These are phyloP conservation scores for Phaethornis superciliosus DNA, from an alignment of 2,113 vertebrate species.

Conservation along the genomic window DNA sequence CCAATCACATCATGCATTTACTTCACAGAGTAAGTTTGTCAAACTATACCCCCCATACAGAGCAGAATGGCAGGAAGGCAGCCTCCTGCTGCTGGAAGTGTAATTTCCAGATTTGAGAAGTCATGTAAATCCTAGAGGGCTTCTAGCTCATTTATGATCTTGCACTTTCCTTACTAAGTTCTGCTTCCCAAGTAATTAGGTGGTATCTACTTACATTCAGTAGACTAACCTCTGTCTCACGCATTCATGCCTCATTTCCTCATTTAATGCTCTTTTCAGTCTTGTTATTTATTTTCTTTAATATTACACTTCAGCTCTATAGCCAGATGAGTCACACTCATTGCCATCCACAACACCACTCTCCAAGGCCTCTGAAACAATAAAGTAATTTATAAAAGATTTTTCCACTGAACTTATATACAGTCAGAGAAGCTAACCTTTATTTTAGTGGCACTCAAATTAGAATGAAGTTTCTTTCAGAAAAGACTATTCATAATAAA, in stretches of 20 bases:
- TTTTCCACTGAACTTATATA: conserved; percentile 69
- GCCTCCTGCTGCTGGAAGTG: neutral
- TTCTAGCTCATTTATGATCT: conserved; percentile 42
- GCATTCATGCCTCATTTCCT: conserved; percentile 82
- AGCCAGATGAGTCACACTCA: conserved; percentile 83
- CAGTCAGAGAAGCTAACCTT: conserved; percentile 70
- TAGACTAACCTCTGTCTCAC: conserved; percentile 68
- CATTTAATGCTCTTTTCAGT: conserved; percentile 81
- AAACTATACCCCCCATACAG: rapidly evolving
- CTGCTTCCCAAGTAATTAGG: conserved; percentile 63
- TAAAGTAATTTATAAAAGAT: conserved; percentile 80
- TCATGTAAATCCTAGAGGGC: neutral
- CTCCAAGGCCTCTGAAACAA: conserved; percentile 81
- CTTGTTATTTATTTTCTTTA: conserved; percentile 83
- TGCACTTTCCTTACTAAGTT: conserved; percentile 18
- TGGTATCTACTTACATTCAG: conserved; percentile 48
- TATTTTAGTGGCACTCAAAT: conserved; percentile 75
- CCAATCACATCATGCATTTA: neutral
- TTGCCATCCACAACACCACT: conserved; percentile 68
- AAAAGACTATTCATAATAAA: conserved; percentile 67
- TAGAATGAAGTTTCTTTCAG: conserved; percentile 67
- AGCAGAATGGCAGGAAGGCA: neutral
- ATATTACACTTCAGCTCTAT: conserved; percentile 75
- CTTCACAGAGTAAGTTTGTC: neutral
- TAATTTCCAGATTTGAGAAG: neutral